Evolutionary conservation across 2,797 vertebrate species (phyloP).

Genomic region (Peromyscus attwateri): DNA sequence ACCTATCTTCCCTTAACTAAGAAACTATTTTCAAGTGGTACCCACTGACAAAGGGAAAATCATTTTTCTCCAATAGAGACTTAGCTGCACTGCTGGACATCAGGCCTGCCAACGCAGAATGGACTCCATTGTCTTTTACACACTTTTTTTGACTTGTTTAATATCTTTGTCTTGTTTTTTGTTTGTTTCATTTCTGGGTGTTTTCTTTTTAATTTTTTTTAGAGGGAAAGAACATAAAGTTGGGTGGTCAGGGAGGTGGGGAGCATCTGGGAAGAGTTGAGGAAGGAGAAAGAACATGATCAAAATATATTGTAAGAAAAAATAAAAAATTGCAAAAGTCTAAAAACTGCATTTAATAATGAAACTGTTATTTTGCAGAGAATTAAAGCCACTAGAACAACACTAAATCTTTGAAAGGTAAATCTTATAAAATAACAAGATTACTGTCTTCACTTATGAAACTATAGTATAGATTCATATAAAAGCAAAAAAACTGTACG

Average conservation of each 20-base stretch:
- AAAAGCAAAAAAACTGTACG: not conserved
- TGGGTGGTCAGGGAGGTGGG: not conserved
- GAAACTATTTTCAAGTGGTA: not conserved
- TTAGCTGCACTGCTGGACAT: not conserved
- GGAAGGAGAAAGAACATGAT: not conserved
- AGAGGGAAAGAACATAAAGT: not conserved
- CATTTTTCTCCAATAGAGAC: not conserved
- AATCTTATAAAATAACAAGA: not conserved
- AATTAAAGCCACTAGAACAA: not conserved
- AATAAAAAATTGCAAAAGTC: conserved; percentile 57
- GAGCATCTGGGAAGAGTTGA: not conserved
- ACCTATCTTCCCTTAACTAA: conserved; percentile 39
- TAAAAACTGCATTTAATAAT: conserved; percentile 47
- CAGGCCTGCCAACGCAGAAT: not conserved
- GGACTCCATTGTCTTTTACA: not conserved
- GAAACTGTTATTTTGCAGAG: not conserved
- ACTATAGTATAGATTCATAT: not conserved
- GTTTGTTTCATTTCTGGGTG: not conserved
- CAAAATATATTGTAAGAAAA: not conserved
- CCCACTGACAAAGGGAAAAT: not conserved
- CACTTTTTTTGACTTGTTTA: not conserved
- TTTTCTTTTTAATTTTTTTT: not conserved
- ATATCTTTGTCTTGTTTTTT: not conserved
- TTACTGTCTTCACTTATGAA: not conserved
- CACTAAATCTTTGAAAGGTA: not conserved